Conservation (phyloP, 2,888 invertebrate species). For the Cephus pulcher region DNA sequence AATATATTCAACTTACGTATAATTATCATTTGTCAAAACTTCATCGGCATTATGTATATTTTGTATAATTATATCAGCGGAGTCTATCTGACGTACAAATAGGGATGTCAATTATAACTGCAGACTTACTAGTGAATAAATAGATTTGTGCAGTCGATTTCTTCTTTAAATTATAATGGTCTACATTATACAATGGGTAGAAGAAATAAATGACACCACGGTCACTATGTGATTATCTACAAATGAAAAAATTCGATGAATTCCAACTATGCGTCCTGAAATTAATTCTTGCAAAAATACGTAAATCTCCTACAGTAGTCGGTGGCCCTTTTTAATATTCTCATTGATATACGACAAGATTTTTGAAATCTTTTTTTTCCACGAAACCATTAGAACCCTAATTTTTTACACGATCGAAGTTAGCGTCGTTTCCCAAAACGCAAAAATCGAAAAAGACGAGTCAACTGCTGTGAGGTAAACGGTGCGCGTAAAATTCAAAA, state of each 20-base stretch:
- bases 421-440: background rate
- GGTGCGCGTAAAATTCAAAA: background rate
- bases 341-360: background rate
- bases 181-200: background rate
- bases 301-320: slow-evolving; percentile 24
- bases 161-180: background rate
- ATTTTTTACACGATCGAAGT: background rate
- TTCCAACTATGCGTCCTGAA: background rate
- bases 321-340: background rate
- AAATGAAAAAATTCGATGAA: background rate
- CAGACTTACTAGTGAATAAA: slow-evolving; percentile 31
- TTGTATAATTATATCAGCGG: background rate
- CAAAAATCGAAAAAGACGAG: background rate
- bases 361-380: background rate
- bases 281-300: slow-evolving; percentile 52
- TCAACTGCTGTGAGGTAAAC: background rate
- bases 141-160: slow-evolving; percentile 44
- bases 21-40: slow-evolving; percentile 4
- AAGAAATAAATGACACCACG: background rate
- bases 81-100: slow-evolving; percentile 33
- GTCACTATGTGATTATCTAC: background rate
- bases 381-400: background rate
- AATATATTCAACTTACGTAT: slow-evolving; percentile 44
- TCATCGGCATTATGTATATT: background rate
- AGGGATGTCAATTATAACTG: slow-evolving; percentile 41